phyloP scores from a whole-genome alignment of 2,113 vertebrate genomes.

The Sebastes schlegelii region DNA sequence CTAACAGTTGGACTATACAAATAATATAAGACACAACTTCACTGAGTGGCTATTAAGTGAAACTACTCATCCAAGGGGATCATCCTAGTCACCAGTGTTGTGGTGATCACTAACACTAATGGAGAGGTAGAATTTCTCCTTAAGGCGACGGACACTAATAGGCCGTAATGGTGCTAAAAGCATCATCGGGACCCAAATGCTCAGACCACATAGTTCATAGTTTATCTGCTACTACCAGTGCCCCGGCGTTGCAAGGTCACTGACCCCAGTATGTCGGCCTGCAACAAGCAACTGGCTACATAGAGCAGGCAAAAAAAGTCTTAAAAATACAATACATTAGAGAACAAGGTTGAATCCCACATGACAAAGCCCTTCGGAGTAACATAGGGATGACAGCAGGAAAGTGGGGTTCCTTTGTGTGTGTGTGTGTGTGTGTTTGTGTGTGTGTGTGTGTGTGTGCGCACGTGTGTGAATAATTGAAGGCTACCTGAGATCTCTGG shows the following conservation, averaged over 20 bases:
- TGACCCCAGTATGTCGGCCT: not conserved
- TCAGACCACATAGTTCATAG: not conserved
- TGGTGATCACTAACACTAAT: not conserved
- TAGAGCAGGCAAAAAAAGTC: not conserved
- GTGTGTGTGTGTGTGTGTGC: slow-evolving; percentile 11
- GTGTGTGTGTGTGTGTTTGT: slow-evolving; percentile 33
- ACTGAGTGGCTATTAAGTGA: not conserved
- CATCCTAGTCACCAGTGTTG: not conserved
- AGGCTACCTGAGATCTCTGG: slow-evolving; percentile 76
- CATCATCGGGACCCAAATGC: not conserved
- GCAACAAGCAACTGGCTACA: not conserved
- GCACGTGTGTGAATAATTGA: slow-evolving; percentile 82
- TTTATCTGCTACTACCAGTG: not conserved
- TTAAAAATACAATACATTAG: not conserved
- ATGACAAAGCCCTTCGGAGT: not conserved
- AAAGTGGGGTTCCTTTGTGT: slow-evolving; percentile 26
- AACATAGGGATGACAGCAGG: slow-evolving; percentile 45
- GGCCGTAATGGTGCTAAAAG: not conserved
- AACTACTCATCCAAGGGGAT: not conserved
- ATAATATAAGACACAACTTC: not conserved
- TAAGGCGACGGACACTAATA: not conserved
- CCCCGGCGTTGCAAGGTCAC: not conserved
- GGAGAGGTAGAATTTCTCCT: not conserved
- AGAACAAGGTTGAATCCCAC: not conserved
- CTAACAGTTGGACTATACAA: not conserved